Percentiles rank a stretch among this genome's conserved stretches.
These are phyloP conservation scores for Lycocerus yunnanus DNA, from an alignment of 2,888 invertebrate species.

Conservation along the genomic window DNA sequence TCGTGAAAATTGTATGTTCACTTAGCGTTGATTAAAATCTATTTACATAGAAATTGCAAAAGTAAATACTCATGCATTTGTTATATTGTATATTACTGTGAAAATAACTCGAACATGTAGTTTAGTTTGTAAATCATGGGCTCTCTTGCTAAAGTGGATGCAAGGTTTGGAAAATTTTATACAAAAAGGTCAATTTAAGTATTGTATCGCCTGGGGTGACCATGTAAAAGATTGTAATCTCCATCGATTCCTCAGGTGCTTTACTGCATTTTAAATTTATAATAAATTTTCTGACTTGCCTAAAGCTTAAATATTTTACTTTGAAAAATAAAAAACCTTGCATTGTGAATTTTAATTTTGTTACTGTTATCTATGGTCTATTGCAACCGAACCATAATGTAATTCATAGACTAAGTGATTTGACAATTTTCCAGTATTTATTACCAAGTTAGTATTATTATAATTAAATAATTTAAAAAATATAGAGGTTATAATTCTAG, in stretches of 20 bases:
- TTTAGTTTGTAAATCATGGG: conserved; percentile 1
- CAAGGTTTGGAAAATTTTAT: conserved; percentile 8
- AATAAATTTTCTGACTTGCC: conserved; percentile 18
- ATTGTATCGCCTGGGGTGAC: conserved; percentile 10
- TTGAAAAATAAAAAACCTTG: neutral
- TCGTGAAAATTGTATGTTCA: neutral
- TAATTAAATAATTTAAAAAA: too few relatives aligned
- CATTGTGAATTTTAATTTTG: neutral
- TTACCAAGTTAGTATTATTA: too few relatives aligned
- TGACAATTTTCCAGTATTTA: neutral
- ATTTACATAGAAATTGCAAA: neutral
- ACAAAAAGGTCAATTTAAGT: conserved; percentile 23
- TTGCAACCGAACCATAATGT: neutral
- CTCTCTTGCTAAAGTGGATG: neutral
- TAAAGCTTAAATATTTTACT: conserved; percentile 3
- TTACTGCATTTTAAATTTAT: conserved; percentile 23
- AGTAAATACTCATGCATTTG: neutral
- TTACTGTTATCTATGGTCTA: neutral
- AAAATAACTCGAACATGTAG: neutral
- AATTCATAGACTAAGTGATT: too few relatives aligned
- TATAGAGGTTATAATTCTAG: too few relatives aligned
- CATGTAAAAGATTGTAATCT: conserved; percentile 25
- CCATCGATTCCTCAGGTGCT: conserved; percentile 25
- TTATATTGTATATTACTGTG: neutral
- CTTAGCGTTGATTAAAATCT: neutral